A percentile compares a stretch with the other conserved stretches of the same genome.
Conservation (phyloP, 2,113 vertebrate species). For the Mellivora capensis region DNA sequence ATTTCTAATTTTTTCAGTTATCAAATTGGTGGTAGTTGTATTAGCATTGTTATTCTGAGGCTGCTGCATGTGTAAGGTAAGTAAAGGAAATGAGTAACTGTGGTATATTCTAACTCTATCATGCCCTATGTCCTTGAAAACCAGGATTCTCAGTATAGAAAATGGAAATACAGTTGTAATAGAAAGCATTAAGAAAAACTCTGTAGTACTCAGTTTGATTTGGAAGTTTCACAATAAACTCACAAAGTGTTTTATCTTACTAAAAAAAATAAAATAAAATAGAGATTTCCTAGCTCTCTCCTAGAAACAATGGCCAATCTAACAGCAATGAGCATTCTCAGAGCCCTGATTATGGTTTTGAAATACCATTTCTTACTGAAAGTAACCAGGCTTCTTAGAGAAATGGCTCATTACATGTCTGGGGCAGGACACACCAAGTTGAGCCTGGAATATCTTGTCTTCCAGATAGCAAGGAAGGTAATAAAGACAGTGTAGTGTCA, state of each 20-base stretch:
- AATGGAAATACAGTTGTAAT: not conserved
- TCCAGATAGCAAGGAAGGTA: not conserved
- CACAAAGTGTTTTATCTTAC: not conserved
- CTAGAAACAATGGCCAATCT: not conserved
- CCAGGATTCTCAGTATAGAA: not conserved
- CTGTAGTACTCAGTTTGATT: not conserved
- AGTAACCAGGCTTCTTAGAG: not conserved
- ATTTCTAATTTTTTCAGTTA: not conserved
- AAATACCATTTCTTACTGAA: not conserved
- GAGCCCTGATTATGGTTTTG: not conserved
- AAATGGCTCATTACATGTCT: not conserved
- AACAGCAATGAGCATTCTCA: not conserved
- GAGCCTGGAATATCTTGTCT: not conserved
- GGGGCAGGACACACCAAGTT: not conserved
- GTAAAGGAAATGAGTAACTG: not conserved
- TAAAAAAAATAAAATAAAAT: not conserved
- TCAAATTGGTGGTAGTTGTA: not conserved
- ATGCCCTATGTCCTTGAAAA: not conserved
- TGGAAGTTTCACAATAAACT: not conserved
- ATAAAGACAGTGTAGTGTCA: not conserved
- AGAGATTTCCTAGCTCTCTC: not conserved
- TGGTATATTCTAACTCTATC: not conserved
- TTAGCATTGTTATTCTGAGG: not conserved
- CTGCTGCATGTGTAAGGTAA: not conserved
- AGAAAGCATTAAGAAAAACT: not conserved